phyloP scores from a whole-genome alignment of 53 echinoderm and acorn worm genomes.

The Arbacia lixula region DNA sequence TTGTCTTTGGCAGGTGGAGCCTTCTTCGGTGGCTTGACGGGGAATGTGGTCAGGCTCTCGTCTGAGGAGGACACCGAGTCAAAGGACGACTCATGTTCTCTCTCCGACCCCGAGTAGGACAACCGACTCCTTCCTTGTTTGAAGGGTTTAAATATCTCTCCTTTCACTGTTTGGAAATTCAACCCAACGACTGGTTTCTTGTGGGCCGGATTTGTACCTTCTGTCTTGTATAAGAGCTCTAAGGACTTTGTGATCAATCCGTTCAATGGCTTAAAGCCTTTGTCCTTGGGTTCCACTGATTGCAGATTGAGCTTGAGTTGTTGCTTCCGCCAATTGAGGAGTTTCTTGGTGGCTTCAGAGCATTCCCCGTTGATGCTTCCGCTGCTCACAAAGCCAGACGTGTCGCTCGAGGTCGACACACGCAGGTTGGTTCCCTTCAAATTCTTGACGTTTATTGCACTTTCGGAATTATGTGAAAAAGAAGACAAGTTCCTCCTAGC shows the following conservation, averaged over 20 bases:
- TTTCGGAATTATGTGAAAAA: constrained; percentile 44
- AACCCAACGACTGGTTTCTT: constrained; percentile 69
- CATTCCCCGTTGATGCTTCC: constrained; percentile 39
- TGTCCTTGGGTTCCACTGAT: constrained; percentile 16
- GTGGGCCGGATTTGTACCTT: constrained; percentile 23
- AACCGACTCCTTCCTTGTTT: constrained; percentile 14
- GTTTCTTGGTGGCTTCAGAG: constrained; percentile 38
- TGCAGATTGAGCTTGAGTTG: constrained; percentile 54
- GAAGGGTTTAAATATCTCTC: constrained; percentile 59
- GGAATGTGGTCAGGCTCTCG: constrained; percentile 84
- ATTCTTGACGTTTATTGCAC: constrained; percentile 43
- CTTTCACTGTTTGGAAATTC: constrained; percentile 70
- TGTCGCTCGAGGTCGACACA: constrained; percentile 29
- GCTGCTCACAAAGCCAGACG: constrained; percentile 46
- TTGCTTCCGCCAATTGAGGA: constrained; percentile 33
- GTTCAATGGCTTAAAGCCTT: constrained; percentile 4
- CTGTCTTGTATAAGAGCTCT: constrained; percentile 40
- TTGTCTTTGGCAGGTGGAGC: constrained; percentile 20
- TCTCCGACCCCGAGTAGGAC: constrained; percentile 41
- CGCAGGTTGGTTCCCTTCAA: constrained; percentile 9
- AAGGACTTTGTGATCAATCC: constrained; percentile 31
- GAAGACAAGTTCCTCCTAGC: constrained; percentile 16
- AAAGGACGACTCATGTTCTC: constrained; percentile 70
- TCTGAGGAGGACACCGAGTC: constrained; percentile 94
- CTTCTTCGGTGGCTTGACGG: constrained; percentile 57